phyloP scores from a whole-genome alignment of 2,888 invertebrate species.

The Amitus sp. region DNA sequence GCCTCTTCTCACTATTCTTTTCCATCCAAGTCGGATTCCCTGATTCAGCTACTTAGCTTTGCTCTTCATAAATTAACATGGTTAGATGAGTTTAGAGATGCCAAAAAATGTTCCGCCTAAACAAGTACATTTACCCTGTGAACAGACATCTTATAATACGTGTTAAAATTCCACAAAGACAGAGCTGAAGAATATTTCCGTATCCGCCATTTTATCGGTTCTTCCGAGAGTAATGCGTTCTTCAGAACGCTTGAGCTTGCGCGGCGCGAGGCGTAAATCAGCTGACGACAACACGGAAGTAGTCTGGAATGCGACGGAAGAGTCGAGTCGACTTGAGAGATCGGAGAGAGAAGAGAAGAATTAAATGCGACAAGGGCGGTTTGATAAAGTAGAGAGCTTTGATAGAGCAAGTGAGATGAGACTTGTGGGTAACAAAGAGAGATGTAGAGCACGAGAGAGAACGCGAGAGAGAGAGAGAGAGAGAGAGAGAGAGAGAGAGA shows the following conservation, averaged over 20 bases:
- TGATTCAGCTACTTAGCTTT: no score
- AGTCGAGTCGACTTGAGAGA: slow-evolving; percentile 2
- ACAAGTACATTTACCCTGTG: no score
- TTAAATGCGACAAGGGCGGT: slow-evolving; percentile 18
- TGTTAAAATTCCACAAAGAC: slow-evolving; percentile 11
- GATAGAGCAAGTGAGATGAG: slow-evolving; percentile 34
- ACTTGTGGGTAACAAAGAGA: slow-evolving; percentile 11
- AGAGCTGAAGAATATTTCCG: slow-evolving; percentile 45
- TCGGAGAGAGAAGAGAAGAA: slow-evolving; percentile 12
- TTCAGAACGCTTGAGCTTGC: slow-evolving; percentile 30
- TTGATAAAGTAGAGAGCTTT: slow-evolving; percentile 31
- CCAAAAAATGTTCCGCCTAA: not conserved
- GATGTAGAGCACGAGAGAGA: slow-evolving; percentile 31
- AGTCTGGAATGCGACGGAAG: slow-evolving; percentile 16
- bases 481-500: slow-evolving; percentile 56
- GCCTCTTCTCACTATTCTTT: no score
- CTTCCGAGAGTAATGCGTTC: slow-evolving; percentile 43
- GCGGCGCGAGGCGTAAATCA: slow-evolving; percentile 31
- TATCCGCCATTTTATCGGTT: slow-evolving; percentile 57
- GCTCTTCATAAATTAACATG: no score
- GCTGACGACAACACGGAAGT: slow-evolving; percentile 30
- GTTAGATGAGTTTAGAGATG: slow-evolving; percentile 6
- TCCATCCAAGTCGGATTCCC: no score
- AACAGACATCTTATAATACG: no score
- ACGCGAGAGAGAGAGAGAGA: slow-evolving; percentile 34